Conservation (phyloP, 2,113 vertebrate species). For the Zeus faber region DNA sequence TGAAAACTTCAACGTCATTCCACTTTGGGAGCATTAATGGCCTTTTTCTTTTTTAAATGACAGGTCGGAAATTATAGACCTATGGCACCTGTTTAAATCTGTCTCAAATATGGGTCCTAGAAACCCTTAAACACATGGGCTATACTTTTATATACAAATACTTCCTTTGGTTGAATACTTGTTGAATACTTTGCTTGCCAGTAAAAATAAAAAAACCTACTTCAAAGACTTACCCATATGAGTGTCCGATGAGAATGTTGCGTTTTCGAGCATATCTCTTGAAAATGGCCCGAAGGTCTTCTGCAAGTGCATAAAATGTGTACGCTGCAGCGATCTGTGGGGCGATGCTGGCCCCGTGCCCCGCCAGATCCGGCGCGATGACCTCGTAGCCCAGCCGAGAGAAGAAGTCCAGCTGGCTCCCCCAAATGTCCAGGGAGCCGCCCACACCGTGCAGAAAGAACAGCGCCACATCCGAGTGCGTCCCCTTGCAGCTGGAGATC, state of each 20-base stretch:
- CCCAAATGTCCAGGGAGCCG: slow-evolving; percentile 94
- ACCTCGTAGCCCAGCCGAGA: slow-evolving; percentile 92
- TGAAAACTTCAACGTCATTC: no score
- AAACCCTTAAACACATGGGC: no score
- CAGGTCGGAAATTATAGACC: no score
- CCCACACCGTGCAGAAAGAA: slow-evolving; percentile 97
- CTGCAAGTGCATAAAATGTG: slow-evolving; percentile 92
- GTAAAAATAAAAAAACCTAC: no score
- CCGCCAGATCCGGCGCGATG: slow-evolving; percentile 90
- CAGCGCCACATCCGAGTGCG: slow-evolving; percentile 85
- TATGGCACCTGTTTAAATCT: no score
- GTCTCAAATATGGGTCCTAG: no score
- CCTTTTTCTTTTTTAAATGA: no score
- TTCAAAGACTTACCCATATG: slow-evolving; percentile 84
- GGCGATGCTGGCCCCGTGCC: slow-evolving; percentile 87
- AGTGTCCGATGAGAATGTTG: slow-evolving; percentile 94
- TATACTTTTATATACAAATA: no score
- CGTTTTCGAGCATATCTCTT: slow-evolving; percentile 89
- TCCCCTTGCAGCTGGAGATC: slow-evolving; percentile 92
- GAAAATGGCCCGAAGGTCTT: slow-evolving; percentile 92
- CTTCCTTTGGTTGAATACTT: not conserved
- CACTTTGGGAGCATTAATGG: no score
- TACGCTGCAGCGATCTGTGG: slow-evolving; percentile 92
- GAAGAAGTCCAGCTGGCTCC: slow-evolving; percentile 94
- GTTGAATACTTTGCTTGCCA: no score